These are phyloP conservation scores for Sakesphorus luctuosus DNA, from an alignment of 2,113 vertebrate genomes.

Conservation along the genomic window DNA sequence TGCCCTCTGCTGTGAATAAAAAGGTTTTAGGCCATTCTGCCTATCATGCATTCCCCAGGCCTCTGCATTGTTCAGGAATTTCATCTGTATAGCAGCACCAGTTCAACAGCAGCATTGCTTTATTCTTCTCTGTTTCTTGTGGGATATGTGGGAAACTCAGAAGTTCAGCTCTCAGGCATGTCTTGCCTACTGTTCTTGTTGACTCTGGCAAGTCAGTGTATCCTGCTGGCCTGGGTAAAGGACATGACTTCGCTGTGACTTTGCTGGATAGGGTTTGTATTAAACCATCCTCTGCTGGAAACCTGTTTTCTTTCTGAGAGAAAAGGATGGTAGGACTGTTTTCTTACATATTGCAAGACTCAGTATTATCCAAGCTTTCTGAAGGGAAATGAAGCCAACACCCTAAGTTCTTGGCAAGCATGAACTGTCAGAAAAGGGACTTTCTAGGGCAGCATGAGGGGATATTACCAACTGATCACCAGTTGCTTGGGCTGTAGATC, in stretches of 20 bases:
- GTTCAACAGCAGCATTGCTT: not conserved
- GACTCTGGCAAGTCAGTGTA: not conserved
- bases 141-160: not conserved
- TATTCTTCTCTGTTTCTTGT: not conserved
- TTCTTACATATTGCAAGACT: not conserved
- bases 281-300: not conserved
- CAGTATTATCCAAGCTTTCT: not conserved
- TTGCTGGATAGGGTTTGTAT: not conserved
- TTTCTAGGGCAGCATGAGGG: not conserved
- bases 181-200: conserved; percentile 12
- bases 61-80: not conserved
- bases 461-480: not conserved
- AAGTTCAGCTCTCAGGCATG: not conserved
- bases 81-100: not conserved
- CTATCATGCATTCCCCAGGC: not conserved
- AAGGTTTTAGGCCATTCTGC: not conserved
- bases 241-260: not conserved
- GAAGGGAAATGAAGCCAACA: not conserved
- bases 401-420: not conserved
- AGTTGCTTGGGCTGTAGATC: not conserved
- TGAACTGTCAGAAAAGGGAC: not conserved
- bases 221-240: not conserved
- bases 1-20: not conserved
- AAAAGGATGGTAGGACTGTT: not conserved
- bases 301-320: not conserved